These are phyloP conservation scores for Papilio demoleus DNA, from an alignment of 2,888 invertebrate genomes.

Conservation along the genomic window DNA sequence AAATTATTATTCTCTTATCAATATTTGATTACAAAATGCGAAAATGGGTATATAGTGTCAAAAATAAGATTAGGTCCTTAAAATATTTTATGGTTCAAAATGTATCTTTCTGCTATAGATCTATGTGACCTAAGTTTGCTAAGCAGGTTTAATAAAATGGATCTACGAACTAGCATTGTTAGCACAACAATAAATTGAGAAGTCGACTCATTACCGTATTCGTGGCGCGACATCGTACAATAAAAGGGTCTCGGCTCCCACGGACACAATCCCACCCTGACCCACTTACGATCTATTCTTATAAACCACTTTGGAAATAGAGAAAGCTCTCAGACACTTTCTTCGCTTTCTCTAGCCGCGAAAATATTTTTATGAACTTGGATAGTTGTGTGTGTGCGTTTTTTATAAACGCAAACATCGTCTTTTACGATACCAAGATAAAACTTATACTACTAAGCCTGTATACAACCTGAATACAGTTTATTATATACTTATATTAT, in stretches of 20 bases:
- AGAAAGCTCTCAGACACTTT: conserved; percentile 13
- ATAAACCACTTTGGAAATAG: conserved; percentile 31
- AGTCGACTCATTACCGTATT: background rate
- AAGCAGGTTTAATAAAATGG: background rate
- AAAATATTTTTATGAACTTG: background rate
- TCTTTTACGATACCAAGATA: too few species aligned
- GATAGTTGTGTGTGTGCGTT: background rate
- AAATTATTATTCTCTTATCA: too few species aligned
- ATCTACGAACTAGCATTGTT: conserved; percentile 13
- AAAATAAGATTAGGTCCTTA: too few species aligned
- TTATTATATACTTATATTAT: too few species aligned
- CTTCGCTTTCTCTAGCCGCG: conserved; percentile 27
- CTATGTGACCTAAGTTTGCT: too few species aligned
- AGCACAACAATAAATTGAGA: conserved; percentile 23
- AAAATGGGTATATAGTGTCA: too few species aligned
- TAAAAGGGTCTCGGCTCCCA: conserved; percentile 19
- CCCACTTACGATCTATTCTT: conserved; percentile 33
- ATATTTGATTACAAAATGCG: too few species aligned
- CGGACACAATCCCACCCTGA: conserved; percentile 31
- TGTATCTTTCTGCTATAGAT: too few species aligned
- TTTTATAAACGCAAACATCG: too few species aligned
- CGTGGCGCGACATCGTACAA: conserved; percentile 2
- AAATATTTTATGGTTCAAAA: too few species aligned
- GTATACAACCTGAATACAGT: too few species aligned
- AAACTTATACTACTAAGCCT: too few species aligned